Percentiles rank a stretch among this genome's conserved stretches.
phyloP scores from a whole-genome alignment of 2,797 vertebrate genomes.

The Tadarida brasiliensis region DNA sequence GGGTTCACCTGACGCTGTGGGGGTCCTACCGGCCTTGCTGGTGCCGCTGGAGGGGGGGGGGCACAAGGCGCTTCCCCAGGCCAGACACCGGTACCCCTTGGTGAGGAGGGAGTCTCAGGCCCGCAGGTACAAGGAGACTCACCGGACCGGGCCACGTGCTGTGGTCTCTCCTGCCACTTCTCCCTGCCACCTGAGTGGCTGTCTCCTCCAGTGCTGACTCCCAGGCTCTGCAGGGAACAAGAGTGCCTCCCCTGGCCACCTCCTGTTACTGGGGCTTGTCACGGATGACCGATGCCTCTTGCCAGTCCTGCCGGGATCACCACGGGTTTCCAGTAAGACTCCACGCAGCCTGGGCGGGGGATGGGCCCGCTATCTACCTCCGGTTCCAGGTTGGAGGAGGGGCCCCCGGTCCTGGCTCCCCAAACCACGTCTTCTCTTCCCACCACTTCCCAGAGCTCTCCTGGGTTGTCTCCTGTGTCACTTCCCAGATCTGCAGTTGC shows the following conservation, averaged over 20 bases:
- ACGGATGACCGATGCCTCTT: too few relatives aligned
- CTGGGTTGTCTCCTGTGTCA: too few relatives aligned
- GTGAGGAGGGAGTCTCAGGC: not conserved
- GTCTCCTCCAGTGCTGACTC: not conserved
- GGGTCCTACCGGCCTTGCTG: not conserved
- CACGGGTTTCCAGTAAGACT: too few relatives aligned
- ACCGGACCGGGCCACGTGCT: not conserved
- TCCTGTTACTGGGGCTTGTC: not conserved
- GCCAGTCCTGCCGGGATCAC: not conserved
- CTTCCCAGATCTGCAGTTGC: too few relatives aligned
- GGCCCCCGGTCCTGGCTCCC: too few relatives aligned
- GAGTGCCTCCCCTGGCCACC: too few relatives aligned
- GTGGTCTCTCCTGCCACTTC: not conserved
- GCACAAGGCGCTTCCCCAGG: not conserved
- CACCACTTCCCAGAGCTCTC: not conserved
- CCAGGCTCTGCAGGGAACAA: not conserved
- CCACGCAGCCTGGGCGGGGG: not conserved
- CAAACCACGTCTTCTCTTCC: not conserved
- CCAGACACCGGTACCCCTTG: not conserved
- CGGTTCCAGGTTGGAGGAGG: not conserved
- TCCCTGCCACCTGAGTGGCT: too few relatives aligned
- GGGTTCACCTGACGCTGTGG: too few relatives aligned
- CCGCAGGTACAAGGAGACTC: not conserved
- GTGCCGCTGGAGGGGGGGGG: too few relatives aligned
- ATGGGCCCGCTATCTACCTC: not conserved